A percentile compares a stretch with the other conserved stretches of the same genome.
Conservation (phyloP, 2,888 invertebrate species). For the Allacma fusca region DNA sequence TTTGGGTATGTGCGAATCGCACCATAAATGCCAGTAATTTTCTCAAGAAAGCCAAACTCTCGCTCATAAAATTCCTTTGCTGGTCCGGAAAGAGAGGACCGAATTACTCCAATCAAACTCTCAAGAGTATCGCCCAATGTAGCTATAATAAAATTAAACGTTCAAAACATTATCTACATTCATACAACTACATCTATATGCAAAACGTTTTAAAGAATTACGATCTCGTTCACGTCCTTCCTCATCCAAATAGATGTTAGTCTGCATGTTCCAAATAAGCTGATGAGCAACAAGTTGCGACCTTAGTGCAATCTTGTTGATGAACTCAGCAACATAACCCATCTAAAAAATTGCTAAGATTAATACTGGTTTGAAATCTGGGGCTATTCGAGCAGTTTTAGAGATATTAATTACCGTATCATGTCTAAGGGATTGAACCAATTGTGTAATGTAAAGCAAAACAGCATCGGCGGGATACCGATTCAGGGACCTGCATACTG, state of each 20-base stretch:
- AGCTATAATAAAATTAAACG: conserved; percentile 69
- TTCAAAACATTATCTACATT: no score
- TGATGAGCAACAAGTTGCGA: conserved; percentile 99
- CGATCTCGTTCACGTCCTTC: conserved; percentile 90
- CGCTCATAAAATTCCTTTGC: conserved; percentile 95
- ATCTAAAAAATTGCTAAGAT: conserved; percentile 70
- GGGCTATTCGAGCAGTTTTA: not conserved
- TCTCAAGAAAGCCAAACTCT: conserved; percentile 97
- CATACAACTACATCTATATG: no score
- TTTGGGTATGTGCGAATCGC: conserved; percentile 90
- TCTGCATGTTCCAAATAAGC: conserved; percentile 99
- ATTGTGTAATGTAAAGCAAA: conserved; percentile 95
- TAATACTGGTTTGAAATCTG: not conserved
- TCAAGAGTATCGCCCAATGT: conserved; percentile 81
- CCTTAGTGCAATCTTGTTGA: conserved; percentile 88
- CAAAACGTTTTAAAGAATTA: conserved; percentile 63
- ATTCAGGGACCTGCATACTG: conserved; percentile 92
- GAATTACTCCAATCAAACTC: conserved; percentile 77
- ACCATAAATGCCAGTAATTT: conserved; percentile 96
- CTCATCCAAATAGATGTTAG: conserved; percentile 96
- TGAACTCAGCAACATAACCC: conserved; percentile 98
- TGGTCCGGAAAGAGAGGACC: conserved; percentile 85
- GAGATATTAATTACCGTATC: conserved; percentile 73
- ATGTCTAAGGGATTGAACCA: conserved; percentile 90
- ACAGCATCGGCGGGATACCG: conserved; percentile 95